These are phyloP conservation scores for Aphidius colemani DNA, from an alignment of 2,888 invertebrate genomes.

Conservation along the genomic window DNA sequence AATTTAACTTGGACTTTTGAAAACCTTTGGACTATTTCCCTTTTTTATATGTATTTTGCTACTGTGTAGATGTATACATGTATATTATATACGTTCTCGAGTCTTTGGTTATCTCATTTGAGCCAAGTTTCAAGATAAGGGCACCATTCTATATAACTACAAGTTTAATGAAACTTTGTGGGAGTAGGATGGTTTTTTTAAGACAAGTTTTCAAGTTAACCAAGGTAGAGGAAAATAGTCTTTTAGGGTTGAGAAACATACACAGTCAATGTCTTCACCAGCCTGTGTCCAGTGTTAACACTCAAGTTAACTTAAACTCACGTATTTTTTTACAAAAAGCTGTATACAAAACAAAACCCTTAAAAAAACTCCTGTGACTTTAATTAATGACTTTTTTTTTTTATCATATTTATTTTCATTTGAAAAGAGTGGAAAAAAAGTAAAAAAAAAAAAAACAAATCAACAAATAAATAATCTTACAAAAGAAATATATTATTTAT, in stretches of 20 bases:
- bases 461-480: too few relatives aligned
- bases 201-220: constrained; percentile 27
- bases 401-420: too few relatives aligned
- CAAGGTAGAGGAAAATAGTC: neutral
- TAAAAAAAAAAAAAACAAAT: too few relatives aligned
- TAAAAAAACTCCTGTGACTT: too few relatives aligned
- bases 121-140: constrained; percentile 48
- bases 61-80: neutral
- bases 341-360: too few relatives aligned
- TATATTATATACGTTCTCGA: constrained; percentile 16
- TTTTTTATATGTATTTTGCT: constrained; percentile 13
- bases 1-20: neutral
- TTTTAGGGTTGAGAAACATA: constrained; percentile 8
- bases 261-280: neutral
- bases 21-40: constrained; percentile 13
- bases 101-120: constrained; percentile 45
- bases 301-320: constrained; percentile 8
- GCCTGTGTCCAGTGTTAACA: constrained; percentile 15
- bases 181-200: constrained; percentile 26
- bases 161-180: constrained; percentile 47
- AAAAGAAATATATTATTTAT: too few relatives aligned
- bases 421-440: too few relatives aligned
- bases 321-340: too few relatives aligned
- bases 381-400: too few relatives aligned
- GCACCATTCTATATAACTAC: constrained; percentile 29